Base-by-base conservation (phyloP, 2,113 vertebrate species). In the Reinhardtius hippoglossoides region DNA sequence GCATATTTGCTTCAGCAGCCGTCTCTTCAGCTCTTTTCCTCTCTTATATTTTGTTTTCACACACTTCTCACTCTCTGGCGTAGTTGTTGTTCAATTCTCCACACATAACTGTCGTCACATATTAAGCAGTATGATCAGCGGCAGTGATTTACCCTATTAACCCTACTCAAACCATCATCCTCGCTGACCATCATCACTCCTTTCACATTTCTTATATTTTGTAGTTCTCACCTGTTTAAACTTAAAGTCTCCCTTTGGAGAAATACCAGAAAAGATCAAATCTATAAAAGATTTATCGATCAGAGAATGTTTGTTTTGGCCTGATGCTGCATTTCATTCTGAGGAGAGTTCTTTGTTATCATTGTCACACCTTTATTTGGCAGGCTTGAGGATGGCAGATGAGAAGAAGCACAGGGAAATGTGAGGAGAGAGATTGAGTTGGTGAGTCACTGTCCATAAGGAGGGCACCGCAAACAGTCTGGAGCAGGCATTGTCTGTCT, bases 381-480 rank as follows among this genome's bases (percentile, higher is more conserved):
- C 82, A 88, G 67, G 67, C 72, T 48, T 81, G 67, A 69, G 44
- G 72, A 76, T 77, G 37, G 80, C 74, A 67, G 61, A 72, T 71
- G 80, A 85, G 74, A 70, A 73, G 48, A 69, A 80, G 65, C 44
- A 66, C 26, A 76, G 67, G 71, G 64, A 75, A 85, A 82, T 84
- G 67, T 78, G 62, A 80, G 74, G 31, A 80, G 67, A 77, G 75
- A 74, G 71, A 67, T 64, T 87, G 77, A 83, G 87, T 79, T 85
- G 82, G 81, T 87, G 90, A 90, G 84, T 90, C 84, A 89, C 77
- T 82, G 84, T 83, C 76, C 80, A 86, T 91, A 81, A 90, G 81
- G 82, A 88, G 85, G 75, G 16, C 68, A 64, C 72, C 52, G 68
- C 87, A 90, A 88, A 86, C 84, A 86, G 84, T 89, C 83, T 86